These are phyloP conservation scores for Athripsodes cinereus DNA, from an alignment of 2,888 invertebrate species.

Conservation along the genomic window DNA sequence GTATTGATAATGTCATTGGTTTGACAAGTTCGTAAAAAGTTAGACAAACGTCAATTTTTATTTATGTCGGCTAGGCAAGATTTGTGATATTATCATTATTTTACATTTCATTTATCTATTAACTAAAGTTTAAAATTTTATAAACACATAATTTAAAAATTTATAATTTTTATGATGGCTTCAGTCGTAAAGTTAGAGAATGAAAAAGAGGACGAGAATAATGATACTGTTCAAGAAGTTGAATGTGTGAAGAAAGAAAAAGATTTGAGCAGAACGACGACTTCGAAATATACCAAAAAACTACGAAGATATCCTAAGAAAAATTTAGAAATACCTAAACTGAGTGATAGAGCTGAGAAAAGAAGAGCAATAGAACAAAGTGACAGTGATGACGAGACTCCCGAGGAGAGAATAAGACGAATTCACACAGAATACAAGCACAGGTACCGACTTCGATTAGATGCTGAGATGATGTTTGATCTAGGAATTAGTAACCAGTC, in stretches of 20 bases:
- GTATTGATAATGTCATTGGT: too few relatives aligned
- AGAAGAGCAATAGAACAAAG: not conserved
- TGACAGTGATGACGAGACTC: not conserved
- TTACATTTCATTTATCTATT: too few relatives aligned
- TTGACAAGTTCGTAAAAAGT: too few relatives aligned
- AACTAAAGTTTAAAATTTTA: too few relatives aligned
- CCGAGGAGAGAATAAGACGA: not conserved
- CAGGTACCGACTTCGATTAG: not conserved
- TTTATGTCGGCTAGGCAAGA: too few relatives aligned
- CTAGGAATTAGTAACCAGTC: not conserved
- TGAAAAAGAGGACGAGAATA: not conserved
- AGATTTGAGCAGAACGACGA: not conserved
- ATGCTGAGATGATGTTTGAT: slow-evolving; percentile 1
- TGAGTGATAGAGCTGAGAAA: not conserved
- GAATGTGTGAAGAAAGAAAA: not conserved
- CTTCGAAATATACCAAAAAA: not conserved
- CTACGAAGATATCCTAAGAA: not conserved
- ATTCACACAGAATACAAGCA: not conserved
- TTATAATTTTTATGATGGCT: not conserved
- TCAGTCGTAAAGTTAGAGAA: not conserved
- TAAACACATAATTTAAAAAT: too few relatives aligned
- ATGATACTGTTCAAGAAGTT: not conserved
- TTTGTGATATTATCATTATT: too few relatives aligned
- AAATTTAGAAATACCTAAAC: not conserved
- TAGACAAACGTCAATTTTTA: too few relatives aligned